Conservation (phyloP, 2,888 invertebrate species). For the Sialis fuliginosa region DNA sequence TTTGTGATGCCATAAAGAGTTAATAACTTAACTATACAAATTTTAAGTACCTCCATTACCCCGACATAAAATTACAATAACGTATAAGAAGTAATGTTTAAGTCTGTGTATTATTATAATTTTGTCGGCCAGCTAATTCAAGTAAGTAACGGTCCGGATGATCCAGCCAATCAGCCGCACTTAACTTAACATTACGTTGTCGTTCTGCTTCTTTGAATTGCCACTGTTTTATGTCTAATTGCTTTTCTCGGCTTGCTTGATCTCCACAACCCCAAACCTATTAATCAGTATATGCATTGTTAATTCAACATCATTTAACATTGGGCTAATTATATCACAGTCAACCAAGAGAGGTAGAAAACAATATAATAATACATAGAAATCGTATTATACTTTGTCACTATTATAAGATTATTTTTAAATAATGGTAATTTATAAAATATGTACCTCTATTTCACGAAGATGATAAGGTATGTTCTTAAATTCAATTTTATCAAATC, state of each 20-base stretch:
- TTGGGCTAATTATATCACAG: slow-evolving; percentile 9
- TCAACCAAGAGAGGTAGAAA: not conserved
- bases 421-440: not conserved
- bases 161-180: slow-evolving; percentile 84
- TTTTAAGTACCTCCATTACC: no score
- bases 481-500: slow-evolving; percentile 52
- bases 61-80: no score
- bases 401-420: not conserved
- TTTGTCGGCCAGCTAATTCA: slow-evolving; percentile 69
- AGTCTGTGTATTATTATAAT: slow-evolving; percentile 53
- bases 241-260: slow-evolving; percentile 56
- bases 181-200: slow-evolving; percentile 68
- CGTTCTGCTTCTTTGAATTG: slow-evolving; percentile 78
- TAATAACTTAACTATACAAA: no score
- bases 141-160: slow-evolving; percentile 87
- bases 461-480: slow-evolving; percentile 47
- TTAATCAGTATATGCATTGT: slow-evolving; percentile 1
- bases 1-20: no score
- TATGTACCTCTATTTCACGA: slow-evolving; percentile 39
- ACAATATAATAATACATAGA: not conserved
- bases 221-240: slow-evolving; percentile 81
- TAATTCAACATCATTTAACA: slow-evolving; percentile 1
- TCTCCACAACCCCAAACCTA: slow-evolving; percentile 82
- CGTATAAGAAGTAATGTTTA: slow-evolving; percentile 14
- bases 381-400: not conserved